Evolutionary conservation across 2,113 vertebrate species (phyloP).

Genomic region (Helogale parvula): DNA sequence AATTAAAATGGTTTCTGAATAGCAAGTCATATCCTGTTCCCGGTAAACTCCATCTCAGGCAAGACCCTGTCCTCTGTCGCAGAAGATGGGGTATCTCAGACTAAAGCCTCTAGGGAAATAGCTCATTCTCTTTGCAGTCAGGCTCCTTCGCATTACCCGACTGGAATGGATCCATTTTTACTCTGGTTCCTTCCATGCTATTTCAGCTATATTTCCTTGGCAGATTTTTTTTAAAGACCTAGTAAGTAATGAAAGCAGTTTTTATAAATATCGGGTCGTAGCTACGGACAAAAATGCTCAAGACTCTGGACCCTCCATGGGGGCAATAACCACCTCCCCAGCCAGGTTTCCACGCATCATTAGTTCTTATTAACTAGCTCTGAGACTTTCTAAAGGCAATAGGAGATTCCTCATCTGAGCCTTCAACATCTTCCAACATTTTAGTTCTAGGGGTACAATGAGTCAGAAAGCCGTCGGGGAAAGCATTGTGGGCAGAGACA

Average conservation of each 20-base stretch:
- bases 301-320: rapidly evolving
- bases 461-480: background rate
- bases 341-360: background rate
- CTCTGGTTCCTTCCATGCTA: background rate
- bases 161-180: background rate
- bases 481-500: background rate
- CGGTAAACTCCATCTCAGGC: background rate
- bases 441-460: background rate
- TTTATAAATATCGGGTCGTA: background rate
- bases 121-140: too few species aligned
- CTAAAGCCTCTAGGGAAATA: background rate
- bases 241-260: too few species aligned
- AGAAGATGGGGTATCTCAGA: too few species aligned
- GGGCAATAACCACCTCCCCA: rapidly evolving
- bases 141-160: background rate
- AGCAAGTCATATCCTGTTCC: background rate
- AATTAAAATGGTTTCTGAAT: background rate
- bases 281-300: too few species aligned
- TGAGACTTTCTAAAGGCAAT: background rate
- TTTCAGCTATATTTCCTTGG: background rate
- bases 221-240: background rate
- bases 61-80: background rate
- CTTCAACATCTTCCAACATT: background rate
- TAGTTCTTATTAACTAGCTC: rapidly evolving
- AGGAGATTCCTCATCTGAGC: background rate